Conservation (phyloP, 2,888 invertebrate species). For the Andrena trimmerana region DNA sequence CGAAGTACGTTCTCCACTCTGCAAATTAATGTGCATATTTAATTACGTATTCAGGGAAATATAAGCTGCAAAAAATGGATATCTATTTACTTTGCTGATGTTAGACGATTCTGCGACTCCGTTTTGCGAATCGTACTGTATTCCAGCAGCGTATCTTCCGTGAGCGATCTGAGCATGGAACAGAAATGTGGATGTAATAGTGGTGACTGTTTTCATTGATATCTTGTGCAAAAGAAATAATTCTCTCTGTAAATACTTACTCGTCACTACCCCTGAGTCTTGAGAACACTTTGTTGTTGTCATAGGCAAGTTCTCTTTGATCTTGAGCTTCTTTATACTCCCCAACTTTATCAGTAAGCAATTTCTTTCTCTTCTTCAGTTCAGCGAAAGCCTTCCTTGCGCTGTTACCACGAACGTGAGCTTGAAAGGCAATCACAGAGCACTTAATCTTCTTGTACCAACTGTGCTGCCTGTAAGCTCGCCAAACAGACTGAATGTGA, state of each 20-base stretch:
- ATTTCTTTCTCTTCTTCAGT: constrained; percentile 80
- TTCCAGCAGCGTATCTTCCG: constrained; percentile 65
- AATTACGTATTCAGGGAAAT: not conserved
- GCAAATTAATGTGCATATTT: constrained; percentile 6
- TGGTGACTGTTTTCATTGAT: not conserved
- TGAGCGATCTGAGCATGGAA: constrained; percentile 50
- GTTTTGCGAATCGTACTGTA: constrained; percentile 61
- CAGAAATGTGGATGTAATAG: constrained; percentile 11
- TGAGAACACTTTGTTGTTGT: constrained; percentile 50
- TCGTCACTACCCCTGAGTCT: constrained; percentile 61
- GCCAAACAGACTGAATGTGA: constrained; percentile 93
- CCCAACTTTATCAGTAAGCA: constrained; percentile 42
- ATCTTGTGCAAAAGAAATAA: not conserved
- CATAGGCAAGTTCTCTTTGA: constrained; percentile 46
- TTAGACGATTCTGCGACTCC: constrained; percentile 71
- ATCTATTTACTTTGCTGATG: constrained; percentile 56
- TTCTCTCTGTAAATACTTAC: constrained; percentile 50
- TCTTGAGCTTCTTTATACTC: constrained; percentile 61
- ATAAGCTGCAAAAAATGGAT: not conserved
- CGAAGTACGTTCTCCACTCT: constrained; percentile 81
- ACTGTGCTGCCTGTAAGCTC: constrained; percentile 89
- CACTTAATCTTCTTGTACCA: constrained; percentile 89
- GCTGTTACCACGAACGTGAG: constrained; percentile 89
- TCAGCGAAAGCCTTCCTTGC: constrained; percentile 88
- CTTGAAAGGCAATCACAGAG: constrained; percentile 89